A percentile compares a stretch with the other conserved stretches of the same genome.
Conservation (phyloP, 2,113 vertebrate genomes). For the Oxyura jamaicensis region DNA sequence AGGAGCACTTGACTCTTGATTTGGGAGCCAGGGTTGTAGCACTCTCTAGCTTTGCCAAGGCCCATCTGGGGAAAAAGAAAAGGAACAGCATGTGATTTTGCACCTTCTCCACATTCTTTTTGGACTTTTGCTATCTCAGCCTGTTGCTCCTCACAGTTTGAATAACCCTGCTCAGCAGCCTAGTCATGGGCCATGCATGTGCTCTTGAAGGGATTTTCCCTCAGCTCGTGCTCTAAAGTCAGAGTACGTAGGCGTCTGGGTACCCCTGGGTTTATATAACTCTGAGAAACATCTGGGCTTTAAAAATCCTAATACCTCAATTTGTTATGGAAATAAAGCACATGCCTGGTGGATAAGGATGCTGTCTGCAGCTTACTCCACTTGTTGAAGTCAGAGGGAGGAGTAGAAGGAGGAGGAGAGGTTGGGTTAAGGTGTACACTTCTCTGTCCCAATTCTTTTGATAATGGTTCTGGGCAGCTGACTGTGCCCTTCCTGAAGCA, state of each 20-base stretch:
- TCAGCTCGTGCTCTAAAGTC: background rate
- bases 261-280: conserved; percentile 3
- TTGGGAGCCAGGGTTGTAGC: background rate
- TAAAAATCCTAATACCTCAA: conserved; percentile 14
- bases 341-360: background rate
- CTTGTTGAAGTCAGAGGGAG: conserved; percentile 64
- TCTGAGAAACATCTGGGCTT: background rate
- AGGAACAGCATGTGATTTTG: background rate
- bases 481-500: conserved; percentile 15
- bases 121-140: background rate
- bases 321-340: conserved; percentile 4
- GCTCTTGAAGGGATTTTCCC: background rate
- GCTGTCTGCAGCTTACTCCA: conserved; percentile 3
- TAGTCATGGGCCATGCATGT: background rate
- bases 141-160: background rate
- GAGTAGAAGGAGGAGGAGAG: conserved; percentile 17
- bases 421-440: background rate
- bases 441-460: conserved; percentile 37
- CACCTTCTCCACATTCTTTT: background rate
- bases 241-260: background rate
- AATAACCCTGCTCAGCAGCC: background rate
- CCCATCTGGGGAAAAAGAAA: background rate
- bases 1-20: background rate
- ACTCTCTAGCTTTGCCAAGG: background rate
- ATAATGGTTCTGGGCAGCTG: conserved; percentile 9